Percentiles rank a stretch among this genome's conserved stretches.
Conservation (phyloP, 37 sponge, comb jelly and placozoan species). For the Agelas oroides region DNA sequence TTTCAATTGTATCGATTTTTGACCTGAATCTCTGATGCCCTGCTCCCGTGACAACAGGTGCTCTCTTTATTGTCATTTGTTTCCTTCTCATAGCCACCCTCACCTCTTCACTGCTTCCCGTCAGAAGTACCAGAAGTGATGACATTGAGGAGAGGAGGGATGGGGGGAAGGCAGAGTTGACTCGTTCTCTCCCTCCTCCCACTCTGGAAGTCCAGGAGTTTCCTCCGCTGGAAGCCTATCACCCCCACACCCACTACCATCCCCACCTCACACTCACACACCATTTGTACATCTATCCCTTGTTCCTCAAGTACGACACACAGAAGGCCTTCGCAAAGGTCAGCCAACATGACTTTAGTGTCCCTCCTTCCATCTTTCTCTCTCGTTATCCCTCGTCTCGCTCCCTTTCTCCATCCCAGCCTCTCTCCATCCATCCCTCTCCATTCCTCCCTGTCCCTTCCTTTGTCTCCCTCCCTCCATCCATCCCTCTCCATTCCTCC, state of each 20-base stretch:
- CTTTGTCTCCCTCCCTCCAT: no score
- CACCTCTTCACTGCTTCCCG: constrained; percentile 59
- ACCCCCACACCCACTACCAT: constrained; percentile 68
- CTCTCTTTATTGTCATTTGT: neutral
- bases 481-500: no score
- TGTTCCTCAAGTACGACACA: constrained; percentile 79
- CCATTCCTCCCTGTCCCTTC: no score
- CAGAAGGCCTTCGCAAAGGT: constrained; percentile 77
- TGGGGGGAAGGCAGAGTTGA: no score
- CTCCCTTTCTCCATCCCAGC: no score
- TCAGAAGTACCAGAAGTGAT: constrained; percentile 48
- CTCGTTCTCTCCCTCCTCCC: no score
- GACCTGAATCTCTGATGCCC: neutral
- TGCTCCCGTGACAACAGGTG: neutral
- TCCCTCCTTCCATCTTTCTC: neutral
- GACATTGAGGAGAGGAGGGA: no score
- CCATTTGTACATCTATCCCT: constrained; percentile 90
- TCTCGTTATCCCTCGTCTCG: neutral
- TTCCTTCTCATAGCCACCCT: constrained; percentile 45
- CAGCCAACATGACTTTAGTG: neutral
- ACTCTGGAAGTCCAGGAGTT: constrained; percentile 87
- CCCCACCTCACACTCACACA: constrained; percentile 70
- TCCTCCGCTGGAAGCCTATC: constrained; percentile 70
- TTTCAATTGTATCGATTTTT: no score
- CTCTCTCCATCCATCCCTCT: no score